Conservation (phyloP, 1,140 invertebrate genomes). For the Drosophila littoralis region DNA sequence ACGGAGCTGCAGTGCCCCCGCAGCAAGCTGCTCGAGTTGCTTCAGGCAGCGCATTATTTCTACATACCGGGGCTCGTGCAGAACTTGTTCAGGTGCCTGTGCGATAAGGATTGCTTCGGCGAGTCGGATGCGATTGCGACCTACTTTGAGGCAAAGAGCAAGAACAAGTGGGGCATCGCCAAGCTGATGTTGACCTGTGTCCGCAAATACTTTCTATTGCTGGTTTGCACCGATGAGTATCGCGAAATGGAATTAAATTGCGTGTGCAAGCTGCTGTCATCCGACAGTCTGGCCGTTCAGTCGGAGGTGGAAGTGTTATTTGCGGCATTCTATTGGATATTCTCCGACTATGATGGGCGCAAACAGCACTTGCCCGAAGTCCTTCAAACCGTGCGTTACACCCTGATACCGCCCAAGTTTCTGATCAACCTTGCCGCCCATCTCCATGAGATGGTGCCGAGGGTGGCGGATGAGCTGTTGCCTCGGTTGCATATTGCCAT, state of each 20-base stretch:
- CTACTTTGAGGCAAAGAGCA: background rate
- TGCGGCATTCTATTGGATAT: slow-evolving; percentile 7
- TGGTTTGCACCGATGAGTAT: slow-evolving; percentile 12
- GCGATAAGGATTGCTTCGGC: background rate
- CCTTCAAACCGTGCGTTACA: background rate
- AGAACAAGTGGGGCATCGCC: background rate
- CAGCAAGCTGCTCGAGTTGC: background rate
- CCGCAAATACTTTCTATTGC: slow-evolving; percentile 1
- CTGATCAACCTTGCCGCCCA: background rate
- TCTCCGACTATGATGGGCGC: background rate
- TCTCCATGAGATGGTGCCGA: slow-evolving; percentile 2
- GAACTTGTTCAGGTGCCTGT: background rate
- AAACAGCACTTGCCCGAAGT: background rate
- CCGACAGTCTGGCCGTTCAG: slow-evolving; percentile 12
- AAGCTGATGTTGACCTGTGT: slow-evolving; percentile 8
- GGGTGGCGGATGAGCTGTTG: background rate
- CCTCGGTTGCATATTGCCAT: background rate
- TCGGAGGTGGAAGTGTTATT: slow-evolving; percentile 26
- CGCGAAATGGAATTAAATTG: background rate
- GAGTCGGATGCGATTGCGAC: background rate
- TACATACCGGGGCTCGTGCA: background rate
- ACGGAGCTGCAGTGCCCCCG: background rate
- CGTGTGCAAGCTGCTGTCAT: background rate
- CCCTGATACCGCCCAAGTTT: background rate
- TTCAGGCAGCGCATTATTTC: background rate